Base-by-base conservation (phyloP, 2,888 invertebrate genomes). In the Miltochrista miniata region DNA sequence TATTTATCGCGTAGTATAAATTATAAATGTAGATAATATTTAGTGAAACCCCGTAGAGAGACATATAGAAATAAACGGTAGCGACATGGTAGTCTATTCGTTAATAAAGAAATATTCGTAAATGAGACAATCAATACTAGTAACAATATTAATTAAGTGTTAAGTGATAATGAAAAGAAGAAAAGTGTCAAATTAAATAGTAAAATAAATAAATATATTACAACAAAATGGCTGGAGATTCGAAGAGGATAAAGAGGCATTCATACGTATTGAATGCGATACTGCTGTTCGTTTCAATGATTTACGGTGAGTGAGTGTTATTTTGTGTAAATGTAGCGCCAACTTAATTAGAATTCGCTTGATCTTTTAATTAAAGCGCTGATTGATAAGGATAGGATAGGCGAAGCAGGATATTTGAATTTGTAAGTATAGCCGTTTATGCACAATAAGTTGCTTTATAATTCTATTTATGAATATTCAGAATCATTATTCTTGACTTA, bases 241-340 rank as follows among this genome's bases (percentile, higher is more conserved):
- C 77, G 70, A 87, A 87, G 74, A 85, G 77, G 62, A 76, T 87
- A 63, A 84, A 81, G 74, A 80, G 74, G 78, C 87, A 87, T 83
- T 87, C 87, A 55, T 86, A 80, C 61, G 55, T 87, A 60, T 60
- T 90, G 81, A 89, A 90, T 79, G 89, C 88, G 39, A 68, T 89
- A 54, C 70, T 90, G 45, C 78, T 90, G 34, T 81, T 88, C 72
- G 65, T 87, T 56, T 84, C 88, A 12, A 83, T 88, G 82, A 87
- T 90, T 68, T 90, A 91, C 61, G 91, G 91, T 91, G 72, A 91
- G 91, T 88, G 42, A 73, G 71, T 73, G 55, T 70, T 48, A 55
- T 68, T 59, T 59, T 24, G 18, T 24, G 46, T 43, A 60, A 65
- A 68, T 57, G 71, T 65, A 61, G 58, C 71, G 52, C 59, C 2